Evolutionary conservation across 2,888 invertebrate species (phyloP), one percentile per base, ranked within the genome.

Genomic region (Drosophila pseudotalamancana): DNA sequence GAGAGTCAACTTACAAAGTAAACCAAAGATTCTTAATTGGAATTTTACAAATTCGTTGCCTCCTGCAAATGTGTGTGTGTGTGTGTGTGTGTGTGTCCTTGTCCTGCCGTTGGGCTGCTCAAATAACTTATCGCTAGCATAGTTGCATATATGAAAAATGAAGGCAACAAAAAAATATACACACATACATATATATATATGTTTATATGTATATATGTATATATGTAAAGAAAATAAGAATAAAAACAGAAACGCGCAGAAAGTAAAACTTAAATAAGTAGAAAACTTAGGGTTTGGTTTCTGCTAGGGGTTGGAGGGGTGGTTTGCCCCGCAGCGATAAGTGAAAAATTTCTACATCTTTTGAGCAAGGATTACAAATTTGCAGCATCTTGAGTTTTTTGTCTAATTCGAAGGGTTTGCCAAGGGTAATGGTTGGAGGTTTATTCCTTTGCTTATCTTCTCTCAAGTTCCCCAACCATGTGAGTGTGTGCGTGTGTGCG

Each of bases 11-110:
- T 87, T 87, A 88, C 87, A 86, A 87, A 88, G 79, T 87, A 81
- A 88, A 88, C 86, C 77, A 72, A 81, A 88, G 88, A 88, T 87
- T 87, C 81, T 88, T 87, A 87, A 87, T 88, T 87, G 88, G 88
- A 88, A 83, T 87, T 88, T 87, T 78, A 87, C 87, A 87, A 83
- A 83, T 85, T 87, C 70, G 82, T 78, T 87, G 73, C 70, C 68
- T 80, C 75, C 72, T 56, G 21, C 48, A 2, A 25, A 6, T 37
- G 21, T 21, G 16, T 39, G 35, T 57, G 9, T 35, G 11, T 34
- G 25, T 21, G 25, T 40, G 31, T 16, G 40, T 34, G 27, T 4
- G 43, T 27, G 25, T 55, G 66, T 63, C 64, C 72, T 63, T 70
- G 55, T 64, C 46, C 70, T 65, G 71, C 60, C 60, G 61, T 43